Evolutionary conservation across 2,113 vertebrate genomes (phyloP), one percentile per base, ranked within the genome.

Genomic region (Tenrec ecaudatus): DNA sequence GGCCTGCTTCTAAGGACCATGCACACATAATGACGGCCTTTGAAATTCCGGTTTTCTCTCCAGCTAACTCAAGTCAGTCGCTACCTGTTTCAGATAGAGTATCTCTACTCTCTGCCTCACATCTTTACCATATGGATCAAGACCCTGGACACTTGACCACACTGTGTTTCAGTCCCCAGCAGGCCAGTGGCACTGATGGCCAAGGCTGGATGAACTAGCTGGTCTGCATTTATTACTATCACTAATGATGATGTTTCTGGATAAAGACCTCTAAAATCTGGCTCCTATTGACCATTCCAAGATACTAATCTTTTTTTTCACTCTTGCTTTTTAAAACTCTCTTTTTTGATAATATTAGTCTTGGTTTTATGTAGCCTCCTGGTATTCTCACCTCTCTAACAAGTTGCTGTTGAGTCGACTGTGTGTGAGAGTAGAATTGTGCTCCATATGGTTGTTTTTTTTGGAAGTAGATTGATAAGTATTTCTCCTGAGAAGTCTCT

Each of bases 11-110:
- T 81, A 87, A 95, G 79, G 92, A 69, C 40, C 57, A 89, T 78
- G 47, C 58, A 92, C 86, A 95, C 88, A 76, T 93, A 95, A 96
- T 71, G 62, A 91, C 38, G 91, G 73, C 33, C 47, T 87, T 93
- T 64, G 80, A 95, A 85, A 95, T 89, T 66, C 57, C 89, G n/a
- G 20, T 94, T 91, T 33, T 47, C n/a, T 78, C 53, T 75, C 33
- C 25, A 82, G 62, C 58, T 78, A 83, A 36, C 25, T 71, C 12
- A 83, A 79, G 43, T 86, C 58, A 80, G 47, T 89, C 82, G 78
- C 60, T 89, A 83, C 75, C 87, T 94, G 60, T 62, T 23, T 89
- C 86, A 84, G 33, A 89, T 20, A 80, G 62, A 57, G 14, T 60
- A 31, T 69, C 19, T 90, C 62, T 60, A 20, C 20, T 29, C 29